Evolutionary conservation across 2,113 vertebrate species (phyloP), one percentile per base, ranked within the genome.

Genomic region (Xiphophorus couchianus): DNA sequence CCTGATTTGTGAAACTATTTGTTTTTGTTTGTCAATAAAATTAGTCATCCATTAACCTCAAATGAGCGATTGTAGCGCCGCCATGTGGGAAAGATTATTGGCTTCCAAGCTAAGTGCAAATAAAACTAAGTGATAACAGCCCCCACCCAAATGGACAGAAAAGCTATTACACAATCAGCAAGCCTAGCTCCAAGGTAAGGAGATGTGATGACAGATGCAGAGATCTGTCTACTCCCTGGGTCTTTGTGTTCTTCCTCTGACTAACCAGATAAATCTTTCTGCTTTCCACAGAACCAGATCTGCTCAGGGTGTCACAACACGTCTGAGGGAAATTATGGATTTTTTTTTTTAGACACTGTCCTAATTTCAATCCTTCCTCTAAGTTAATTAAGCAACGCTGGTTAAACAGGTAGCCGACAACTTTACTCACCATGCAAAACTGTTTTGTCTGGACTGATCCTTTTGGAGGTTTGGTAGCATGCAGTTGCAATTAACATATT

Each of bases 31-130:
- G 51, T 58, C 51, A 58, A 58, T 58, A n/a, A 58, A 58, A 6
- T 19, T n/a, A 15, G 25, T n/a, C 51, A 10, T n/a, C 51, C 51
- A 58, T 7, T 25, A n/a, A 58, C 7, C 33, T 76, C 67, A 67
- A 61, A 62, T 74, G 73, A 75, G 73, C n/a, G 64, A 69, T 22
- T 81, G 17, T 39, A 87, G 92, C 89, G 91, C 90, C 92, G 66
- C 86, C 82, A 5, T 61, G 92, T 89, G 92, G 91, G 63, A 51
- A 35, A 27, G 29, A 17, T 28, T 62, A 30, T 17, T 22, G 13
- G 1, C 44, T 12, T 67, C 27, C 39, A 66, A 61, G 11, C 27
- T 29, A 9, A 27, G 37, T 22, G 11, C 9, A 54, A 29, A 39
- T 66, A 14, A 37, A 73, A 74, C 58, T n/a, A 70, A 73, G 39